phyloP scores from a whole-genome alignment of 2,888 invertebrate species.

The Heteromyza rotundicornis region DNA sequence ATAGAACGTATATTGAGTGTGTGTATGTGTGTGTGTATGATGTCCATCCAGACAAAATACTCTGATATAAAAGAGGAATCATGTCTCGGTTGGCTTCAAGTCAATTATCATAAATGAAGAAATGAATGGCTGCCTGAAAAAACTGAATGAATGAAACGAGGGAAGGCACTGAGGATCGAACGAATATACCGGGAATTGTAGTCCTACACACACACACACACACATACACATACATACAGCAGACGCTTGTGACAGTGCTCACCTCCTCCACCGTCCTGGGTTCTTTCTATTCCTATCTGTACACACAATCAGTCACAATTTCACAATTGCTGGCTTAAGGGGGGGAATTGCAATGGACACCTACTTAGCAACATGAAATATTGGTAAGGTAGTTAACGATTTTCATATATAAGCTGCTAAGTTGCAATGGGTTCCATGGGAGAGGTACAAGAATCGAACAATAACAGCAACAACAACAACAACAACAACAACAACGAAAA shows the following conservation, averaged over 20 bases:
- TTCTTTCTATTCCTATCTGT: background rate
- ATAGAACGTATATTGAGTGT: no score
- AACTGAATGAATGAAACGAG: no score
- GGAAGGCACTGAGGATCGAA: background rate
- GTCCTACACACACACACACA: background rate
- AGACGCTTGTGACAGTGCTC: background rate
- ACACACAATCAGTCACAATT: background rate
- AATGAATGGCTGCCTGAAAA: no score
- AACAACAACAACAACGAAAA: conserved; percentile 7
- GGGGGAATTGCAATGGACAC: conserved; percentile 9
- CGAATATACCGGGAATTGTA: background rate
- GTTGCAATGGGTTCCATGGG: background rate
- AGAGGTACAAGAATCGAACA: conserved; percentile 4
- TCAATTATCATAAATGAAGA: conserved; percentile 2
- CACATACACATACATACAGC: no score
- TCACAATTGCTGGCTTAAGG: conserved; percentile 8
- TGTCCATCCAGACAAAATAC: no score
- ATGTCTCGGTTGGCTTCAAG: conserved; percentile 4
- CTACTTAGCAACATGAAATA: conserved; percentile 20
- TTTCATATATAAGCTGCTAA: no score
- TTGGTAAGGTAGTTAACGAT: background rate
- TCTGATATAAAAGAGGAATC: background rate
- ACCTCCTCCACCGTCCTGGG: background rate
- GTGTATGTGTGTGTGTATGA: no score
- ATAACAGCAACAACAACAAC: conserved; percentile 10